Percentiles rank a stretch among this genome's conserved stretches.
phyloP scores from a whole-genome alignment of 2,113 vertebrate genomes.

The Hippocampus mohnikei region DNA sequence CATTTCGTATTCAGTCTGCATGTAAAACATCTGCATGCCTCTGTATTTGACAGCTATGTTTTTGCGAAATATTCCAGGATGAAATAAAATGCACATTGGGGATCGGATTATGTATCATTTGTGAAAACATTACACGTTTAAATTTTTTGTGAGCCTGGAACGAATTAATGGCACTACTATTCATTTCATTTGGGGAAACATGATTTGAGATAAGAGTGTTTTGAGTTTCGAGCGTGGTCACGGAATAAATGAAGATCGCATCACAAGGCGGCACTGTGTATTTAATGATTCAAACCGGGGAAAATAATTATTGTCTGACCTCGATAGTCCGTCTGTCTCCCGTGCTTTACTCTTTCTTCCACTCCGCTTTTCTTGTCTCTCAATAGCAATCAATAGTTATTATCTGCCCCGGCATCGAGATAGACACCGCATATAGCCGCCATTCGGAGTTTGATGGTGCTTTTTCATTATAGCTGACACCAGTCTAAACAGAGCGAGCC shows the following conservation, averaged over 20 bases:
- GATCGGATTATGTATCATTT: not conserved
- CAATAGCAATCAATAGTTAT: slow-evolving; percentile 75
- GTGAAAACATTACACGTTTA: too few species aligned
- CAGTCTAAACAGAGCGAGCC: slow-evolving; percentile 73
- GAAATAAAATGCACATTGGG: not conserved
- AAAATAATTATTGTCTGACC: not conserved
- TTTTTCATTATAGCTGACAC: slow-evolving; percentile 77
- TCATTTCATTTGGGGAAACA: too few species aligned
- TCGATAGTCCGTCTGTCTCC: slow-evolving; percentile 20
- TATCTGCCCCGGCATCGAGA: slow-evolving; percentile 65
- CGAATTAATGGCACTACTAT: too few species aligned
- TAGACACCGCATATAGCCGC: slow-evolving; percentile 56
- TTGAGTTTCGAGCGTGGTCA: too few species aligned
- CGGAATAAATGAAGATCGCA: not conserved
- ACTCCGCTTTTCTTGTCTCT: slow-evolving; percentile 48
- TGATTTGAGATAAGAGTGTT: too few species aligned
- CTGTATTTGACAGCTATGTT: not conserved
- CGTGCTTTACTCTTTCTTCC: slow-evolving; percentile 46
- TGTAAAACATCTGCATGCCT: not conserved
- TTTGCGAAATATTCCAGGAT: not conserved
- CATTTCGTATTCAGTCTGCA: not conserved
- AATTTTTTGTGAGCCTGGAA: too few species aligned
- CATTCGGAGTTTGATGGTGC: slow-evolving; percentile 68
- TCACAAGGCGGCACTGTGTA: not conserved
- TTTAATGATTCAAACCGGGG: not conserved